phyloP scores from a whole-genome alignment of 2,888 invertebrate species.

The Melieria omissa region DNA sequence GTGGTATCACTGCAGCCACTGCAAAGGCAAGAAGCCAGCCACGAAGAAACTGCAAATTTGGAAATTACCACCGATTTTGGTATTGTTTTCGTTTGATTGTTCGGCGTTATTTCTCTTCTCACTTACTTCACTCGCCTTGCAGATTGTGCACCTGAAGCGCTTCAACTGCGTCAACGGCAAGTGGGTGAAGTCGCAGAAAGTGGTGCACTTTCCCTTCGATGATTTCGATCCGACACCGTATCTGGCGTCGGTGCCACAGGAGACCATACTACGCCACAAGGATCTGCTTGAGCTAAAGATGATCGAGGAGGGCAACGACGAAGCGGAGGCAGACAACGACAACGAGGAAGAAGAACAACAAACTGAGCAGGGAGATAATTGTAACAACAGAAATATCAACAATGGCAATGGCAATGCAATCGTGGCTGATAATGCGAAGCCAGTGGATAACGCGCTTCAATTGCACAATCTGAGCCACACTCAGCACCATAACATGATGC shows the following conservation, averaged over 20 bases:
- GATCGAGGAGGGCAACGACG: neutral
- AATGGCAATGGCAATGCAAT: neutral
- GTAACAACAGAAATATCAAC: neutral
- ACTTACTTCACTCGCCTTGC: constrained; percentile 38
- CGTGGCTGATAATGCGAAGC: neutral
- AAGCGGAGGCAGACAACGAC: neutral
- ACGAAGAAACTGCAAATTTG: constrained; percentile 93
- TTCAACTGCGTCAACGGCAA: constrained; percentile 91
- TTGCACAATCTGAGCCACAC: constrained; percentile 39
- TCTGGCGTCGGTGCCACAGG: constrained; percentile 83
- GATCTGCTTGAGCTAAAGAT: constrained; percentile 68
- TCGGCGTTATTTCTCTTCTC: neutral
- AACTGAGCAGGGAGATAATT: neutral
- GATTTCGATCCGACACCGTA: constrained; percentile 89
- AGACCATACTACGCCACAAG: constrained; percentile 76
- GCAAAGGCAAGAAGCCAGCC: constrained; percentile 85
- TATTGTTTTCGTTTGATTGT: constrained; percentile 62
- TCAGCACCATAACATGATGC: constrained; percentile 32
- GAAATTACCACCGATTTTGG: constrained; percentile 89
- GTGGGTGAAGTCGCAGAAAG: constrained; percentile 95
- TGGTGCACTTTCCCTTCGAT: constrained; percentile 87
- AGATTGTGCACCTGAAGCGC: constrained; percentile 92
- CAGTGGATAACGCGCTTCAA: constrained; percentile 16
- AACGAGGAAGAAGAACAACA: constrained; percentile 12
- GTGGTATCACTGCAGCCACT: constrained; percentile 86